These are phyloP conservation scores for Tachina grossa DNA, from an alignment of 2,888 invertebrate genomes.

Conservation along the genomic window DNA sequence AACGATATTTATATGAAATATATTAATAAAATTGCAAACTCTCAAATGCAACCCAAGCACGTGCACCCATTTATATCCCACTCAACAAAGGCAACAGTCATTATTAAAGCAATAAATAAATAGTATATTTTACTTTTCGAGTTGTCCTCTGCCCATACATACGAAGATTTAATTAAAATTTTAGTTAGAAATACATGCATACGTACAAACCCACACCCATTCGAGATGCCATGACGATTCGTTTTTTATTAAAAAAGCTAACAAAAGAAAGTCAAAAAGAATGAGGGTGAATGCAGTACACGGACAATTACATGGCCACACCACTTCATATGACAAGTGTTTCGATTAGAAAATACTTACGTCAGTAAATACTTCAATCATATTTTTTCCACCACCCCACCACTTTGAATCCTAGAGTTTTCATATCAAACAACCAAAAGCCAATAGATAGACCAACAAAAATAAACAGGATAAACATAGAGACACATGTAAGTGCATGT, in stretches of 20 bases:
- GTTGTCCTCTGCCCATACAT: not conserved
- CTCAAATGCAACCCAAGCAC: slow-evolving; percentile 42
- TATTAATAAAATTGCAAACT: slow-evolving; percentile 7
- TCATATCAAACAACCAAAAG: slow-evolving; percentile 32
- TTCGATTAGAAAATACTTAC: slow-evolving; percentile 66
- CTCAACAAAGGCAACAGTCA: not conserved
- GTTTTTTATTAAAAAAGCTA: slow-evolving; percentile 68
- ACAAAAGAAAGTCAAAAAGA: slow-evolving; percentile 58
- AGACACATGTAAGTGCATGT: not conserved
- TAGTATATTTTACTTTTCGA: slow-evolving; percentile 16
- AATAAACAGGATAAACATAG: not conserved
- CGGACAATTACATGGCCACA: slow-evolving; percentile 68
- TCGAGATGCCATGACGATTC: slow-evolving; percentile 66
- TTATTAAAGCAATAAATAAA: slow-evolving; percentile 41
- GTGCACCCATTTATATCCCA: slow-evolving; percentile 39
- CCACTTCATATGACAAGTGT: slow-evolving; percentile 71
- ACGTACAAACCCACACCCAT: slow-evolving; percentile 13
- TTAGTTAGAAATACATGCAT: slow-evolving; percentile 37
- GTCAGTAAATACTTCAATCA: slow-evolving; percentile 32
- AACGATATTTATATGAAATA: no score
- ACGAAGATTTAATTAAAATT: slow-evolving; percentile 67
- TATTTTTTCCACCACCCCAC: slow-evolving; percentile 37
- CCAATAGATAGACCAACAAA: not conserved
- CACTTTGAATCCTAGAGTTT: not conserved
- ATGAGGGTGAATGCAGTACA: slow-evolving; percentile 41